Percentiles rank a stretch among this genome's conserved stretches.
phyloP scores from a whole-genome alignment of 2,113 vertebrate species.

The Zapus hudsonius region DNA sequence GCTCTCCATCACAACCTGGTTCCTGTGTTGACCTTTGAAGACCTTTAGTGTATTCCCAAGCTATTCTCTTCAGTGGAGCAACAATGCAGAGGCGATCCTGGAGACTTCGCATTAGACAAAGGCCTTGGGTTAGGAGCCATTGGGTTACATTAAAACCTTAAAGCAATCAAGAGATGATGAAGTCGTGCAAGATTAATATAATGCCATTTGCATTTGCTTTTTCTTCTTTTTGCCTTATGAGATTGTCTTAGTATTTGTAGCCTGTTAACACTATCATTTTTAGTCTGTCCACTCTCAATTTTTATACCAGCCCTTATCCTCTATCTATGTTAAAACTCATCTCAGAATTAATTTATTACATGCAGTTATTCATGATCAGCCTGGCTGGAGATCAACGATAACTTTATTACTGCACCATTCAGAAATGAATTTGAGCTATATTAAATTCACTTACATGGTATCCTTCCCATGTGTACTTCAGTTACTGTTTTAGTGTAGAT shows the following conservation, averaged over 20 bases:
- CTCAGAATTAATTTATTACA: constrained; percentile 45
- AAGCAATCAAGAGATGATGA: neutral
- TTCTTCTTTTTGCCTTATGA: neutral
- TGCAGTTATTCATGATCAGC: constrained; percentile 8
- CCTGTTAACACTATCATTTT: neutral
- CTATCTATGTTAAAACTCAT: constrained; percentile 28
- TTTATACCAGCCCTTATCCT: neutral
- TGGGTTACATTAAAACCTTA: neutral
- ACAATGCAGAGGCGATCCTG: accelerated
- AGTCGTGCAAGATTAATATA: neutral
- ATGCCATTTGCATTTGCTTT: neutral
- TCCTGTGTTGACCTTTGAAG: neutral
- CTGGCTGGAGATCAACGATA: constrained; percentile 2
- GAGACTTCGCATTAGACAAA: neutral
- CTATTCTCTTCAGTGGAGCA: neutral
- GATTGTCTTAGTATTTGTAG: constrained; percentile 15
- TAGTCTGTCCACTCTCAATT: neutral
- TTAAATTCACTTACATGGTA: constrained; percentile 2
- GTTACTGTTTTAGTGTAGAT: constrained; percentile 3
- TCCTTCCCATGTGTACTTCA: neutral
- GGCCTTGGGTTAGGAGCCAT: neutral
- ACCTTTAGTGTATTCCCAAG: neutral
- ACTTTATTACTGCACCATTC: neutral
- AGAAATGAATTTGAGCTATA: constrained; percentile 18
- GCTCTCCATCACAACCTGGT: too few species aligned